Base-by-base conservation (phyloP, 2,888 invertebrate species). In the Andrena flavipes region DNA sequence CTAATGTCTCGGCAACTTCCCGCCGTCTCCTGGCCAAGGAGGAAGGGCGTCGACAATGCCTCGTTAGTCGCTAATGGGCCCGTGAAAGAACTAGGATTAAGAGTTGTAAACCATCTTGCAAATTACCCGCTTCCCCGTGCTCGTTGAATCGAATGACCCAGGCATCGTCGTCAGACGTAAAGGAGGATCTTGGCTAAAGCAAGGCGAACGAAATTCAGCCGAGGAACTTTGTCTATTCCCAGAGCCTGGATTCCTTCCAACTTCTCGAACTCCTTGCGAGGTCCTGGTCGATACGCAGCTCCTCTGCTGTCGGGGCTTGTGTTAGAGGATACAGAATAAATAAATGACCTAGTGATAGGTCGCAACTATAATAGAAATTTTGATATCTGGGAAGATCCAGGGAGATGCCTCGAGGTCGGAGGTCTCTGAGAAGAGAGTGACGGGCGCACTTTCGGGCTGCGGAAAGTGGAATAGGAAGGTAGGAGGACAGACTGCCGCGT, bases 31-130 rank as follows among this genome's bases (percentile, higher is more conserved):
- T 48, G 42, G 49, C 48, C 48, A 20, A 20, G 62, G 49, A 26
- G 75, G 76, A 70, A 81, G 81, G 73, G 76, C 82, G 76, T 80
- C 88, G 91, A 92, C 92, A 92, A 93, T 92, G 90, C 89, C 91
- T 93, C 93, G 92, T 93, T 93, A 93, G 91, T 82, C 87, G 89
- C 84, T 88, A 88, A 91, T 88, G 86, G 83, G 74, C 64, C 84
- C 88, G 87, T 84, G 84, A 89, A 91, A 90, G 90, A 90, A 89
- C 88, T 86, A 86, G 91, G 91, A 92, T 92, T 91, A 91, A 91
- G 89, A 90, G 90, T 90, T 91, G 91, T 90, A 90, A 91, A 89
- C 87, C 87, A 87, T 88, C 89, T 84, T 88, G 90, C 87, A 91
- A 92, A 92, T 92, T 91, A 91, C 89, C 84, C 77, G 69, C 76